Evolutionary conservation across 92 coral and sea anemone genomes (phyloP).

Genomic region (Actinostola sp.): DNA sequence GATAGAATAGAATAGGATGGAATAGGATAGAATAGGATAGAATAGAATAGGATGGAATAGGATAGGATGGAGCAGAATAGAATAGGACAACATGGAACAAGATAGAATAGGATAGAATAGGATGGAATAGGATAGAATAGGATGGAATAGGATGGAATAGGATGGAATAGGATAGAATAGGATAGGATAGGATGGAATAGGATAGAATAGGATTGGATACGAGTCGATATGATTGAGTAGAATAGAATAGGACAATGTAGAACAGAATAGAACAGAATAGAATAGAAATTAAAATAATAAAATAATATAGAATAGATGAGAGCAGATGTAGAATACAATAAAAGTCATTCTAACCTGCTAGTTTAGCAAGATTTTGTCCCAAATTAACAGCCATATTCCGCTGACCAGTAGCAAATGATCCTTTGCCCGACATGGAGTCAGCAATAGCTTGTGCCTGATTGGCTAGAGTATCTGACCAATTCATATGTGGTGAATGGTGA

Average conservation of each 20-base stretch:
- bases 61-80: no score
- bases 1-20: no score
- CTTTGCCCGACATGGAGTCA: conserved; percentile 64
- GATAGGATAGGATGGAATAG: no score
- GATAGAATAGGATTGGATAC: no score
- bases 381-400: conserved; percentile 71
- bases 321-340: not conserved
- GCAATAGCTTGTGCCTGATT: conserved; percentile 74
- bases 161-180: not conserved
- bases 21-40: no score
- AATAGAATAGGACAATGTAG: not conserved
- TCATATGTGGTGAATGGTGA: conserved; percentile 73
- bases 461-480: conserved; percentile 82
- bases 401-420: conserved; percentile 55
- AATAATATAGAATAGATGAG: not conserved
- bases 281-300: not conserved
- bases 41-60: no score
- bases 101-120: no score
- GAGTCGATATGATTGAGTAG: no score
- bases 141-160: not conserved
- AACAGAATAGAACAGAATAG: not conserved
- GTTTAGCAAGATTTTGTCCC: conserved; percentile 90
- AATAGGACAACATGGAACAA: no score
- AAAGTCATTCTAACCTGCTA: conserved; percentile 74
- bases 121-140: not conserved